phyloP scores from a whole-genome alignment of 2,888 invertebrate species.

The Mystacides longicornis region DNA sequence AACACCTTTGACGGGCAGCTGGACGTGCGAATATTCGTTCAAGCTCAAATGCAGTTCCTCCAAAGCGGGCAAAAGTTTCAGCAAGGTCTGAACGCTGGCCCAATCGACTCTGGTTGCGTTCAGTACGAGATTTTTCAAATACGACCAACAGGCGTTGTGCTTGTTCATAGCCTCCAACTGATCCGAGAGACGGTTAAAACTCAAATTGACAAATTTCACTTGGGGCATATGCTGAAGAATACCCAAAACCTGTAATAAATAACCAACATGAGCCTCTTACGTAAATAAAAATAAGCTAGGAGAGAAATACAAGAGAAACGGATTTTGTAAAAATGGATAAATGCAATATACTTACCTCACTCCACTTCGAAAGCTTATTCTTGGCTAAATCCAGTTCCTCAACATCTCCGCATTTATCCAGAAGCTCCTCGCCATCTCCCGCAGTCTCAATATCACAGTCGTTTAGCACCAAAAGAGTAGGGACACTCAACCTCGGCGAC shows the following conservation, averaged over 20 bases:
- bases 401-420: constrained; percentile 81
- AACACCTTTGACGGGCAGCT: constrained; percentile 47
- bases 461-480: constrained; percentile 78
- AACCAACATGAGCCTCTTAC: too few species aligned
- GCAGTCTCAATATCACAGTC: constrained; percentile 88
- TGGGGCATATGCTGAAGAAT: constrained; percentile 83
- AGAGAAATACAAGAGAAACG: not conserved
- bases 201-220: constrained; percentile 85
- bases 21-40: constrained; percentile 76
- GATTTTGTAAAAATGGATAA: not conserved
- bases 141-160: constrained; percentile 43
- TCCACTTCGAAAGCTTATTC: constrained; percentile 84
- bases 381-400: constrained; percentile 90
- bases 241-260: constrained; percentile 61
- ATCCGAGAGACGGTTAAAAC: constrained; percentile 76
- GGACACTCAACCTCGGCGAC: constrained; percentile 68
- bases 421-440: constrained; percentile 71
- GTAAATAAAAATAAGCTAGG: too few species aligned
- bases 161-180: constrained; percentile 55
- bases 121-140: constrained; percentile 70
- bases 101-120: constrained; percentile 85
- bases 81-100: constrained; percentile 69
- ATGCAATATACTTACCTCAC: constrained; percentile 56
- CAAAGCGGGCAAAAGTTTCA: constrained; percentile 68
- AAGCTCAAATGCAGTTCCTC: constrained; percentile 90